Percentiles rank a stretch among this genome's conserved stretches.
These are phyloP conservation scores for Protomyctophum bolini DNA, from an alignment of 2,113 vertebrate species.

Conservation along the genomic window DNA sequence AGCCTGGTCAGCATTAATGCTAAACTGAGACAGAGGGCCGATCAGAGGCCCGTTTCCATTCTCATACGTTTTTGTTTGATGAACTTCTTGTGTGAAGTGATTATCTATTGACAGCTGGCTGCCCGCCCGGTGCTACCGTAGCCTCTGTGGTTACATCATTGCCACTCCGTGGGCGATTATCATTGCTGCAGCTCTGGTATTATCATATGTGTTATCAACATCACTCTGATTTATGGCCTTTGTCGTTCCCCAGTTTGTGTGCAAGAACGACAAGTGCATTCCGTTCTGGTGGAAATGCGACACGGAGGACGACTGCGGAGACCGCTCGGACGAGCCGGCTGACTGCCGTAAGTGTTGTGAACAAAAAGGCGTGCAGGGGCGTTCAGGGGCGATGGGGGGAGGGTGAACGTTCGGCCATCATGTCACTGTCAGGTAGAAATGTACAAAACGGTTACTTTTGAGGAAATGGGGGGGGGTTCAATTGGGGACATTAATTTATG, in stretches of 20 bases:
- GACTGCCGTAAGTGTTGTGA: conserved; percentile 89
- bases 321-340: conserved; percentile 91
- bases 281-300: conserved; percentile 99
- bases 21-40: too few relatives aligned
- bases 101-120: conserved; percentile 45
- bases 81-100: conserved; percentile 28
- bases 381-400: not conserved
- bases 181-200: not conserved
- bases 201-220: not conserved
- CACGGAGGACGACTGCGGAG: conserved; percentile 96
- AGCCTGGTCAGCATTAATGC: too few relatives aligned
- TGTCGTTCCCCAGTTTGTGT: conserved; percentile 85
- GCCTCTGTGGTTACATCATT: not conserved
- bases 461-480: too few relatives aligned
- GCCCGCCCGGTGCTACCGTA: conserved; percentile 11
- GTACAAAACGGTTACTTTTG: too few relatives aligned
- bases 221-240: conserved; percentile 5
- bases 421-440: too few relatives aligned
- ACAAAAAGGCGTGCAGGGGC: too few relatives aligned
- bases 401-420: not conserved
- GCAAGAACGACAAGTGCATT: conserved; percentile 99
- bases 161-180: not conserved
- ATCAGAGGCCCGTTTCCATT: conserved; percentile 9
- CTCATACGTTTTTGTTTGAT: conserved; percentile 32
- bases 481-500: too few relatives aligned